Percentiles rank a stretch among this genome's conserved stretches.
These are phyloP conservation scores for Oophaga sylvatica DNA, from an alignment of 2,797 vertebrate species.

Conservation along the genomic window DNA sequence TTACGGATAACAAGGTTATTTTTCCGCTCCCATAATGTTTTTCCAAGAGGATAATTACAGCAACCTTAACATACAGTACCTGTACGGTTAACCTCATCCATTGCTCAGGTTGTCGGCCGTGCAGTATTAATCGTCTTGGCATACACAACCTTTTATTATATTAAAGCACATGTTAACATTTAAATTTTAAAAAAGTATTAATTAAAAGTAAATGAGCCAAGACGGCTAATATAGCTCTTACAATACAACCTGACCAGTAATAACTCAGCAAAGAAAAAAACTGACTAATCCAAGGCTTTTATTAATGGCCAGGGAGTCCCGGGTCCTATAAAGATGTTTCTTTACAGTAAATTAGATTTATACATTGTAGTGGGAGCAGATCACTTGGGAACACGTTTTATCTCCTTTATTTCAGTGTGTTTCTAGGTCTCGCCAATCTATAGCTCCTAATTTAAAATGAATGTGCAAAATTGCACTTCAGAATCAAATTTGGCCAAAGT, in stretches of 20 bases:
- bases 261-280: slow-evolving; percentile 13
- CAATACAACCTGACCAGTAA: slow-evolving; percentile 27
- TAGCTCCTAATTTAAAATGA: neutral
- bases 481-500: neutral
- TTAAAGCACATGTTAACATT: slow-evolving; percentile 48
- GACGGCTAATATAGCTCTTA: slow-evolving; percentile 1
- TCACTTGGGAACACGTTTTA: slow-evolving; percentile 26
- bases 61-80: slow-evolving; percentile 8
- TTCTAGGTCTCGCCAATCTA: slow-evolving; percentile 12
- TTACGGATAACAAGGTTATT: slow-evolving; percentile 14
- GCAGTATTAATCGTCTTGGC: slow-evolving; percentile 19
- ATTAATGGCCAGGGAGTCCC: slow-evolving; percentile 38
- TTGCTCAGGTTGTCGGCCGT: neutral
- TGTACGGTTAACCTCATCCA: slow-evolving; percentile 25
- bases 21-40: slow-evolving; percentile 13
- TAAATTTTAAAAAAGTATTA: slow-evolving; percentile 22
- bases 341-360: slow-evolving; percentile 47
- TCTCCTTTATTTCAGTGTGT: slow-evolving; percentile 32
- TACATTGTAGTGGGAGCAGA: slow-evolving; percentile 22
- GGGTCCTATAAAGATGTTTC: slow-evolving; percentile 17
- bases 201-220: slow-evolving; percentile 30
- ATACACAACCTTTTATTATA: slow-evolving; percentile 25
- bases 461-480: slow-evolving; percentile 1
- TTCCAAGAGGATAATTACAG: neutral
- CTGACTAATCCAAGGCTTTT: slow-evolving; percentile 4